Evolutionary conservation across 2,113 vertebrate genomes (phyloP), one percentile per base, ranked within the genome.

Genomic region (Noturus placidus): DNA sequence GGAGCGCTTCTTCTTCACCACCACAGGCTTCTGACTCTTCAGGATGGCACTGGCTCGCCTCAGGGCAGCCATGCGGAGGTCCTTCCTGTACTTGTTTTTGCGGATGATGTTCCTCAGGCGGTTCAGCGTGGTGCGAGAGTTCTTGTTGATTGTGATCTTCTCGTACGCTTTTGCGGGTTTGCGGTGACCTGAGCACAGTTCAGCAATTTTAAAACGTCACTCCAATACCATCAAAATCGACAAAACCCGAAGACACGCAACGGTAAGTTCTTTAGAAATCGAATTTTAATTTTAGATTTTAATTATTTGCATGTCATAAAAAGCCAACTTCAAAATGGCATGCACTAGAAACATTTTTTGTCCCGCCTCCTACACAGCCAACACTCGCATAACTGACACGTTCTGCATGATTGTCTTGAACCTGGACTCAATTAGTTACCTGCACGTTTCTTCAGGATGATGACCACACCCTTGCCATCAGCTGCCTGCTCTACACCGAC

Each of bases 11-110:
- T 97, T 97, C 91, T 96, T 97, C 65, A 97, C 96, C 92, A 97
- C 96, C 89, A 98, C 96, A 0, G 97, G 97, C 93, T 98, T 98
- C 95, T 98, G 97, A 92, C 97, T 98, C 89, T 94, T 97, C 92
- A 98, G 94, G 89, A 97, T 97, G 88, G 97, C 97, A 0, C 97
- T 97, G 86, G 96, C 96, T 81, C 97, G 96, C 84, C 97, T 96
- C 91, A 98, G 94, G 61, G 96, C 96, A 4, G 97, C 96, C 97
- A 97, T 97, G 88, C 97, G 95, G 86, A 98, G 94, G 54, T 97
- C 97, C 3, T 94, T 96, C 89, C 96, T 96, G 94, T 98, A 98
- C 4, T 95, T 97, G 89, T 97, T 97, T 93, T 97, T 98, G 89
- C 96, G 90, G 67, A 98, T 98, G 92, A 98, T 97, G 94, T 98